Evolutionary conservation across 2,888 invertebrate species (phyloP), one percentile per base, ranked within the genome.

Genomic region (Rhingia rostrata): DNA sequence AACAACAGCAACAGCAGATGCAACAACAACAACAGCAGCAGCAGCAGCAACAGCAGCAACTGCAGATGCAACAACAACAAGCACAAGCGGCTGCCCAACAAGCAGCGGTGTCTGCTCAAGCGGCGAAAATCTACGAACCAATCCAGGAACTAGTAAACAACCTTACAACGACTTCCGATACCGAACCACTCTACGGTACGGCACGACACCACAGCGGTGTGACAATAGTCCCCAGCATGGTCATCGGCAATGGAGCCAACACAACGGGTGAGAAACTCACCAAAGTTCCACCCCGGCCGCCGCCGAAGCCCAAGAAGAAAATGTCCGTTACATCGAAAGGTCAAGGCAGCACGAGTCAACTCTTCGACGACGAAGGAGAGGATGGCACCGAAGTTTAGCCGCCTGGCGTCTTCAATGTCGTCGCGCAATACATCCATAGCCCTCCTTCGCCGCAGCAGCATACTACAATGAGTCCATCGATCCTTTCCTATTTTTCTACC

Each of bases 291-390:
- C 97, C 97, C 1, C 93, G 96, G 88, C 96, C 96, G 56, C 96
- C 96, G 9, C 96, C 96, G 35, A 96, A 96, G 88, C 96, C 96
- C 64, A 96, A 96, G 92, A 96, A 96, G 93, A 94, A 95, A 87
- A 93, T 94, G 12, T 93, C 93, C 64, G 93, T 95, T 4, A 93
- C 89, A 77, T 90, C 90, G 75, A 89, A 89, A 79, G 90, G 90
- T 51, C 90, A 90, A 67, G 90, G 90, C 47, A 94, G 91, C 80
- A 94, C 93, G 88, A 96, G 96, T 87, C 96, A 96, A 80, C 92
- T 96, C 86, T 96, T 96, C 89, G 96, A 97, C 90, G 97, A 97
- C 90, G 97, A 97, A 92, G 96, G 96, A 35, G 97, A 97, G 90
- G 96, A 97, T 88, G 97, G 97, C 87, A 97, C 97, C 88, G 97